A percentile compares a stretch with the other conserved stretches of the same genome.
Evolutionary conservation across 2,113 vertebrate genomes (phyloP).

Genomic region (Alces alces): DNA sequence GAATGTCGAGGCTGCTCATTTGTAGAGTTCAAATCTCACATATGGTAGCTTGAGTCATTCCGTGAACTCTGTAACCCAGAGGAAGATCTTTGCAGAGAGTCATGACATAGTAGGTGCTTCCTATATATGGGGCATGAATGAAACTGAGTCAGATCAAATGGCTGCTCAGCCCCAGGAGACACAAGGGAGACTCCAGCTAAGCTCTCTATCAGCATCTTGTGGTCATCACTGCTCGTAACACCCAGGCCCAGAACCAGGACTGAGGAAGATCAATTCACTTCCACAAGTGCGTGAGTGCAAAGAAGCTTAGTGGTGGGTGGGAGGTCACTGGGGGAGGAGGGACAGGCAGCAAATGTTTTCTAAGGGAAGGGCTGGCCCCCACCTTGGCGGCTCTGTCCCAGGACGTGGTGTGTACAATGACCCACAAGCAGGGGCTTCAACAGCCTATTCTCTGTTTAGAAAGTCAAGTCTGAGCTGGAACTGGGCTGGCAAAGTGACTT

Average conservation of each 20-base stretch:
- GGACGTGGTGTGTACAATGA: background rate
- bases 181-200: background rate
- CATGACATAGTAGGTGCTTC: background rate
- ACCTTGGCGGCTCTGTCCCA: background rate
- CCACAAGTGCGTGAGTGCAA: background rate
- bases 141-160: background rate
- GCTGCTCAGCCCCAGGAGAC: background rate
- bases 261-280: background rate
- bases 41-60: background rate
- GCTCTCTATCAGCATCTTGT: background rate
- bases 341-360: background rate
- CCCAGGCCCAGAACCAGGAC: background rate
- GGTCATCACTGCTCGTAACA: background rate
- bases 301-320: background rate
- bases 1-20: background rate
- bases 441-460: background rate
- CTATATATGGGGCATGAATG: background rate
- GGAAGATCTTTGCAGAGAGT: background rate
- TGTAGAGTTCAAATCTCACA: background rate
- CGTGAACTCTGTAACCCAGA: background rate
- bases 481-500: background rate
- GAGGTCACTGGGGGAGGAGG: fast-evolving
- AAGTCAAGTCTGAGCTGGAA: background rate
- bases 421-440: background rate
- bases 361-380: background rate